Percentiles rank a stretch among this genome's conserved stretches.
These are phyloP conservation scores for Ianthella basta DNA, from an alignment of 37 sponge, comb jelly and placozoan genomes.

Conservation along the genomic window DNA sequence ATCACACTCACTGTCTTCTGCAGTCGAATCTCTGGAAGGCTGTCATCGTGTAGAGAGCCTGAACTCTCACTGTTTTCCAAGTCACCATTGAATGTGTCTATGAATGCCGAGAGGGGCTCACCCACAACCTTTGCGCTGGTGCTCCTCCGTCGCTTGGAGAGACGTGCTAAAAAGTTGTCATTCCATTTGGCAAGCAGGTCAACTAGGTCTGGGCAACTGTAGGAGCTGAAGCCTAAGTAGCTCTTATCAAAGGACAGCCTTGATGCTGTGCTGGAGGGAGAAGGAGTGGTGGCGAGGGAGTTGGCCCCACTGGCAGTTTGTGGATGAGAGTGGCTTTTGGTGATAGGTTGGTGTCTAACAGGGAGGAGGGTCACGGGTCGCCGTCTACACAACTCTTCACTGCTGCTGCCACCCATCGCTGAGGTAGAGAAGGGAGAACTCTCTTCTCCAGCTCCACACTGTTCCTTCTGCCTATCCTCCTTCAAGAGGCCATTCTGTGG, in stretches of 20 bases:
- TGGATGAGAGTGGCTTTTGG: background rate
- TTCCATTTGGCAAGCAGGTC: background rate
- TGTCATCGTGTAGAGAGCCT: background rate
- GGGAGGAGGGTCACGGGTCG: too few species aligned
- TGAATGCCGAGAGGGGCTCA: background rate
- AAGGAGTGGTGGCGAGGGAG: slow-evolving; percentile 7
- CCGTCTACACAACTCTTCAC: too few species aligned
- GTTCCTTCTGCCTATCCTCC: too few species aligned
- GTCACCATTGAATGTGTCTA: background rate
- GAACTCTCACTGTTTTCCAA: background rate
- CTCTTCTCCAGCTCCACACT: too few species aligned
- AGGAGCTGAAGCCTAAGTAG: slow-evolving; percentile 31
- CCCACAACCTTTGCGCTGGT: background rate
- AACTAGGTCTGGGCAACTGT: slow-evolving; percentile 21
- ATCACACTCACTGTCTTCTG: too few species aligned
- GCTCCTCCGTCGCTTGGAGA: background rate
- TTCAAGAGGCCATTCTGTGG: too few species aligned
- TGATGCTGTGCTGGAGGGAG: slow-evolving; percentile 15
- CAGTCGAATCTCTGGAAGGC: background rate
- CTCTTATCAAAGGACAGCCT: slow-evolving; percentile 20
- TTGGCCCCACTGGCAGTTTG: background rate
- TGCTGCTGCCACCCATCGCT: too few species aligned
- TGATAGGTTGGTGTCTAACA: too few species aligned
- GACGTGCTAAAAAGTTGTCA: too few species aligned
- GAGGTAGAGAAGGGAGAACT: too few species aligned